These are phyloP conservation scores for Geodia barretti DNA, from an alignment of 37 sponge, comb jelly and placozoan species.

Conservation along the genomic window DNA sequence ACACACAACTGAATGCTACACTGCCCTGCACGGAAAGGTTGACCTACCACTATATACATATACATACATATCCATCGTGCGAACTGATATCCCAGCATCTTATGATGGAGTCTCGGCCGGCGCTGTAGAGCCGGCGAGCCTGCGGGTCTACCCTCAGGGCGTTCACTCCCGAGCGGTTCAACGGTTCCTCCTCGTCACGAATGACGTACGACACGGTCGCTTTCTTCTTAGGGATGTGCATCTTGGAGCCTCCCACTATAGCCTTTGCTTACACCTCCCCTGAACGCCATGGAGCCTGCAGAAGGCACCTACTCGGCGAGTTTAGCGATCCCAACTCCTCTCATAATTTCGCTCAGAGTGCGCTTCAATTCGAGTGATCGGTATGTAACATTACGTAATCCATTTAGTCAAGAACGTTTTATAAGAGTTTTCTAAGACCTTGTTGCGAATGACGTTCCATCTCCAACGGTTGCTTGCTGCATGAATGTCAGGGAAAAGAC, in stretches of 20 bases:
- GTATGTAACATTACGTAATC: too few species aligned
- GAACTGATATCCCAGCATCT: slow-evolving; percentile 72
- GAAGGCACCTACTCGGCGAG: too few species aligned
- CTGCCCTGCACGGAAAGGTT: too few species aligned
- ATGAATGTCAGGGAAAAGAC: background rate
- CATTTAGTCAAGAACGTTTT: background rate
- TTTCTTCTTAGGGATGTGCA: slow-evolving; percentile 37
- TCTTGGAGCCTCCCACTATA: background rate
- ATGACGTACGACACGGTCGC: slow-evolving; percentile 78
- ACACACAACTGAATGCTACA: too few species aligned
- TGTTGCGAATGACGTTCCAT: slow-evolving; percentile 78
- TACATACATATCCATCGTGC: slow-evolving; percentile 13
- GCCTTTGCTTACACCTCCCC: slow-evolving; percentile 12
- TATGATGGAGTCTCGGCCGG: slow-evolving; percentile 93
- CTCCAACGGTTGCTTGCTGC: slow-evolving; percentile 81
- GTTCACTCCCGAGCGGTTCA: slow-evolving; percentile 89
- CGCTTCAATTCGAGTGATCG: too few species aligned
- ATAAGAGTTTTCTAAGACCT: slow-evolving; percentile 41
- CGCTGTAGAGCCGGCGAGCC: slow-evolving; percentile 68
- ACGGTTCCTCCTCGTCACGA: slow-evolving; percentile 66
- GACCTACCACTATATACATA: too few species aligned
- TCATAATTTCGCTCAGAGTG: too few species aligned
- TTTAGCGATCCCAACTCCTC: too few species aligned
- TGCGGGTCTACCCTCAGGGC: slow-evolving; percentile 59
- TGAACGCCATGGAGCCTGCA: background rate